Evolutionary conservation across 2,797 vertebrate genomes (phyloP), one percentile per base, ranked within the genome.

Genomic region (Crax fasciolata): DNA sequence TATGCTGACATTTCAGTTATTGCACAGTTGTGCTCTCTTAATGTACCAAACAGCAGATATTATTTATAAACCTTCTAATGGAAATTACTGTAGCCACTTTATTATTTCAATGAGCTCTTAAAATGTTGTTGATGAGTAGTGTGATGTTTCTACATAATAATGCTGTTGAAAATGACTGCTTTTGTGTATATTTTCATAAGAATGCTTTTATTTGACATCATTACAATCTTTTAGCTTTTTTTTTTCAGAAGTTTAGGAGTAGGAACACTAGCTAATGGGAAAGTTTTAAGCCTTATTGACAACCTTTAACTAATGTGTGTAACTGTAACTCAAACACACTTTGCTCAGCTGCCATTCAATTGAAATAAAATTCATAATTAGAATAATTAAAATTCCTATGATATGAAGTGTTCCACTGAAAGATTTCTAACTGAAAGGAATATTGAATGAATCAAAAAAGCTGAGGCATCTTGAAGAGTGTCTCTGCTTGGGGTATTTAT

Each of bases 61-160:
- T 93, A 93, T 96, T 96, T 96, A 94, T 95, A 94, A 93, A 84
- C 68, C 86, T 94, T 75, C 71, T 94, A 96, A 96, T 97, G 76
- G 91, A 96, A 94, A 83, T 84, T 84, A 94, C 84, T 83, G 62
- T 57, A 95, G 88, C 88, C 95, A 91, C 94, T 97, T 95, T 89
- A 94, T 97, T 96, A 96, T 96, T 97, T 95, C 92, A 95, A 88
- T 74, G 91, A 95, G 95, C 84, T 94, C 94, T 95, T 97, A 95
- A 96, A 96, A 87, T 83, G 71, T 77, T 93, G 87, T 84, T 94
- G 87, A 95, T 89, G 80, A 94, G 65, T 59, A 84, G 51, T 93
- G 77, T 95, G 93, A 78, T 94, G 59, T 85, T 96, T 84, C 92
- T 91, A 68, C 79, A 92, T 91, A 93, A 94, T 90, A 91, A 72